Base-by-base conservation (phyloP, 2,888 invertebrate species). In the Dynastes tityus region DNA sequence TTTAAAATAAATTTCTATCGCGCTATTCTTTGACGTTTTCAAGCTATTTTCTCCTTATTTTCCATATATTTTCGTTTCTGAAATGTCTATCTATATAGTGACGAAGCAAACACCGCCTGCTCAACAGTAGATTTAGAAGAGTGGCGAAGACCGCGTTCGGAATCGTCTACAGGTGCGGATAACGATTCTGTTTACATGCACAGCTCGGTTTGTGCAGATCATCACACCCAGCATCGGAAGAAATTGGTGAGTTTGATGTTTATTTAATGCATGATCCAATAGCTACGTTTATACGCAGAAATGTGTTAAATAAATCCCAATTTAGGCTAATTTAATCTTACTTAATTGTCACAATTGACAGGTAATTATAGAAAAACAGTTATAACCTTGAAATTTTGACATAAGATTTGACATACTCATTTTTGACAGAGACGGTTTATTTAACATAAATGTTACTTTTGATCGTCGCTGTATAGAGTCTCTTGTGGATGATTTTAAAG, bases 71-170 rank as follows among this genome's bases (percentile, higher is more conserved):
- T 61, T 61, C 61, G 22, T 27, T 9, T 61, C 67, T n/a, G 11
- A 22, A 51, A 80, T 53, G 16, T 53, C n/a, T 53, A 16, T 53
- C 87, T 88, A 88, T 90, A 80, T 90, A 96, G 96, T 89, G 97
- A 97, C 87, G 97, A 97, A 86, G 93, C 93, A 84, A 89, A 88
- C 84, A 88, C 93, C 91, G 79, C 91, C 90, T 81, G 93, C 91
- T 82, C 91, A 85, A 88, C 91, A 84, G 89, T 84, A 85, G 89
- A 94, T 83, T 90, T 92, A 86, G 94, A 94, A 79, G 93, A 92
- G 79, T 93, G 93, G 92, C 90, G 91, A 73, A 91, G 96, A 76
- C 92, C 93, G 80, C 91, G 96, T 76, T 95, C 95, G 37, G 96
- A 96, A 89, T 96, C 96, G 79, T 93, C 93, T 81, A 90, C 90